These are phyloP conservation scores for Aphaenogaster floridana DNA, from an alignment of 1,140 invertebrate species.

Conservation along the genomic window DNA sequence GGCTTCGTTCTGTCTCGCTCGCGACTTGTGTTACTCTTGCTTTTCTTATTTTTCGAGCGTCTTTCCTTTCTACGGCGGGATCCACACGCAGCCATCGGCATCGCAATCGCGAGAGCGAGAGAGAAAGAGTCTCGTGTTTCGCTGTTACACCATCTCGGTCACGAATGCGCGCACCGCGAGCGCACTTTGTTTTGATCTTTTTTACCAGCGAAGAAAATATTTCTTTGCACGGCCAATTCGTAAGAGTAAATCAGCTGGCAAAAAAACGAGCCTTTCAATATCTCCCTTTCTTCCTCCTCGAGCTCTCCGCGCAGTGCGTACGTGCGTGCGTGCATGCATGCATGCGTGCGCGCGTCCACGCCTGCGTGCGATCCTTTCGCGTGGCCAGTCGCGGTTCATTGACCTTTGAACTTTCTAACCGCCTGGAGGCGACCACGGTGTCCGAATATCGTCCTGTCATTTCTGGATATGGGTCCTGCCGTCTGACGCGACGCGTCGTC, in stretches of 20 bases:
- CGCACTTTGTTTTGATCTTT: constrained; percentile 51
- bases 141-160: constrained; percentile 37
- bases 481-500: constrained; percentile 41
- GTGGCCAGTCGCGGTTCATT: constrained; percentile 66
- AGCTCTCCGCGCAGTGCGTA: constrained; percentile 3
- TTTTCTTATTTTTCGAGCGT: constrained; percentile 23
- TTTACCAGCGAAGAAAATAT: constrained; percentile 36
- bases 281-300: constrained; percentile 28
- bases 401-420: constrained; percentile 72
- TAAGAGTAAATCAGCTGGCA: constrained; percentile 45
- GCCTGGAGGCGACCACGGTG: constrained; percentile 52
- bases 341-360: constrained; percentile 37
- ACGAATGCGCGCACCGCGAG: constrained; percentile 37
- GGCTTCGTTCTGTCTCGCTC: constrained; percentile 48
- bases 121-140: constrained; percentile 13
- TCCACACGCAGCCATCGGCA: constrained; percentile 23
- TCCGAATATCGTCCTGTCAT: constrained; percentile 72
- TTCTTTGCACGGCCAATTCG: constrained; percentile 42
- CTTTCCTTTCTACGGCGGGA: constrained; percentile 16
- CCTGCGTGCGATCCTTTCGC: constrained; percentile 59
- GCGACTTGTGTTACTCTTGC: neutral
- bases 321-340: constrained; percentile 43
- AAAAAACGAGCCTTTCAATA: constrained; percentile 55
- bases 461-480: constrained; percentile 60
- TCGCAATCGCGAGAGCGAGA: constrained; percentile 6